Evolutionary conservation across 2,797 vertebrate species (phyloP), one percentile per base, ranked within the genome.

Genomic region (Gymnocypris eckloni): DNA sequence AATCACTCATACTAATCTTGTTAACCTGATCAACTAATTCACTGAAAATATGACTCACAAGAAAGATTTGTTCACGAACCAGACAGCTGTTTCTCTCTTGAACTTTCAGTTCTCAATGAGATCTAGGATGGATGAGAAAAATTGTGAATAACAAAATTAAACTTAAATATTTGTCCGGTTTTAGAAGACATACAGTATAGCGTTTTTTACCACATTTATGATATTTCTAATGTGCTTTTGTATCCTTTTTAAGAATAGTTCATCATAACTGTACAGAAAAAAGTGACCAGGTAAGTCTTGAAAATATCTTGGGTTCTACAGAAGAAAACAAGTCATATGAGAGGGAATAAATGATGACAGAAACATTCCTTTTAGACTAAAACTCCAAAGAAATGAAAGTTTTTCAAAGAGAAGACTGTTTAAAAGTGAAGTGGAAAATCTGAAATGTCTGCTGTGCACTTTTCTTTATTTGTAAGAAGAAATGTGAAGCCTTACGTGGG

Each of bases 361-460:
- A 15, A n/a, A 20, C 22, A 41, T 64, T 54, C 16, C 15, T 45
- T 9, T 1, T 33, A 71, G 66, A 54, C 2, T 13, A 16, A 81
- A 18, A 22, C 61, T 33, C 78, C 7, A 67, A 66, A 45, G 59
- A 79, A 66, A 48, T 39, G 2, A 64, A 33, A 28, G 39, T 10
- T 61, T 9, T 25, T 54, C 13, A 41, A 50, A 81, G 20, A 25
- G 66, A 41, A 56, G 1, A 80, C 7, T 18, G 43, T 80, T 13
- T 81, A 18, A 75, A 61, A 18, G 52, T 18, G 48, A 76, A 39
- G 48, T 11, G 33, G 41, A 22, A 13, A 77, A 28, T 45, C n/a
- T 3, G 11, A 84, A 84, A 41, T 77, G 64, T 79, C 48, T 85
- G 75, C 50, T 64, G 39, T 71, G 83, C 83, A 73, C 33, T 85